Percentiles rank a stretch among this genome's conserved stretches.
phyloP scores from a whole-genome alignment of 1,140 invertebrate genomes.

The Macrobrachium rosenbergii region DNA sequence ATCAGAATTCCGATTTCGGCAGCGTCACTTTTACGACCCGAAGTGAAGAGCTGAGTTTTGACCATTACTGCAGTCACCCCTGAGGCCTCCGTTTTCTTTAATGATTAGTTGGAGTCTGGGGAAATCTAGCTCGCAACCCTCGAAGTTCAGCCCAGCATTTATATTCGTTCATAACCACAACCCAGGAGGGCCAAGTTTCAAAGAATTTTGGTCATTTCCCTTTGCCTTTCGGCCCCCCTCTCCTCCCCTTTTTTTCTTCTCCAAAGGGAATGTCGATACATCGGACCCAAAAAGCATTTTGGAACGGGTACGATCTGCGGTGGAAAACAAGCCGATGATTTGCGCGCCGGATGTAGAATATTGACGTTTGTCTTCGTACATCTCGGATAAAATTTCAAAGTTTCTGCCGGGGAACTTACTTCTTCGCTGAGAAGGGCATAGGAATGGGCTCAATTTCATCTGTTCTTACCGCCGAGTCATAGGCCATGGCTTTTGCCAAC shows the following conservation, averaged over 20 bases:
- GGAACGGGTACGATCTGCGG: background rate
- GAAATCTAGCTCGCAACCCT: conserved; percentile 54
- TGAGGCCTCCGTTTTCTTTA: conserved; percentile 49
- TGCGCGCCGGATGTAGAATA: conserved; percentile 20
- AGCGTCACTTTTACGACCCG: conserved; percentile 29
- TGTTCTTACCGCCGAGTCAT: background rate
- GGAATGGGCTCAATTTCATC: conserved; percentile 55
- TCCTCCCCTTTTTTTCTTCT: background rate
- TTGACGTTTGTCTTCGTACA: conserved; percentile 61
- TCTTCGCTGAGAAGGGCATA: conserved; percentile 53
- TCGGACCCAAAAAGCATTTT: conserved; percentile 8
- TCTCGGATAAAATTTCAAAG: conserved; percentile 62
- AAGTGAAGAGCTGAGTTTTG: conserved; percentile 28
- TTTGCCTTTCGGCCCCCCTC: background rate
- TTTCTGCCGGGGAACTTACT: conserved; percentile 58
- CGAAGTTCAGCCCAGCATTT: conserved; percentile 45
- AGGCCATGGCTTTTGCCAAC: background rate
- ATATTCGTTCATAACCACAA: conserved; percentile 57
- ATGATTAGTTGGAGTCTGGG: conserved; percentile 56
- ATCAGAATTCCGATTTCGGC: conserved; percentile 33
- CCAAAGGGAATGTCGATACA: background rate
- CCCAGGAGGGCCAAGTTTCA: background rate
- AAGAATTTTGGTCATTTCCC: background rate
- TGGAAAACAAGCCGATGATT: conserved; percentile 27
- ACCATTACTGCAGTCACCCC: conserved; percentile 20